Conservation (phyloP, 2,113 vertebrate genomes). For the Actinemys pallida region DNA sequence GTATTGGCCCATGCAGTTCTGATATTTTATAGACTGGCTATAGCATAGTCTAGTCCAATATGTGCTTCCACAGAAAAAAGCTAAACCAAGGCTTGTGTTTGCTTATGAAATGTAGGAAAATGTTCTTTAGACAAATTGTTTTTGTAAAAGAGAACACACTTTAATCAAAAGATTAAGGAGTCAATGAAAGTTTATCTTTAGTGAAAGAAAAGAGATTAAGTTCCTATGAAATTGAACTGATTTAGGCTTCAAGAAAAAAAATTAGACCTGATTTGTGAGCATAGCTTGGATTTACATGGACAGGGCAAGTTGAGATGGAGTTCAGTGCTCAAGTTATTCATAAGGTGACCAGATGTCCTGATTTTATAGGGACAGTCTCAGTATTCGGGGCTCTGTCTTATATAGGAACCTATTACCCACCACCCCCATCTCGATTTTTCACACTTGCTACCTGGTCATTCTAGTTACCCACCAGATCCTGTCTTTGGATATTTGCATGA, state of each 20-base stretch:
- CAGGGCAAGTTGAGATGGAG: background rate
- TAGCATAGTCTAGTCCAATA: background rate
- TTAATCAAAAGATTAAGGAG: background rate
- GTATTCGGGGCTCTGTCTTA: too few relatives aligned
- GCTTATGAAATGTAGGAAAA: background rate
- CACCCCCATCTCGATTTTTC: too few relatives aligned
- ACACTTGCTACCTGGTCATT: too few relatives aligned
- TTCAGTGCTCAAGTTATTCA: background rate
- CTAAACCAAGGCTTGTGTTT: background rate
- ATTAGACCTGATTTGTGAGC: background rate
- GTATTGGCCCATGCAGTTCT: background rate
- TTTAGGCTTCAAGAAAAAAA: background rate
- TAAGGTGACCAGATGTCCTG: too few relatives aligned
- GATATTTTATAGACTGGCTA: slow-evolving; percentile 5
- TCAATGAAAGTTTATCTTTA: background rate
- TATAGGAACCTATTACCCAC: too few relatives aligned
- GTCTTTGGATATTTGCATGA: background rate
- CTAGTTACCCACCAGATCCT: background rate
- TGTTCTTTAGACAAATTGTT: background rate
- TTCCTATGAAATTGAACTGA: background rate
- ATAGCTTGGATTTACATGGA: background rate
- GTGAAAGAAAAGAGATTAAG: background rate
- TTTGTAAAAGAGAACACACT: background rate
- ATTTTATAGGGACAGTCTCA: too few relatives aligned
- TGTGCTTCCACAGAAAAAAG: background rate